Base-by-base conservation (phyloP, 2,888 invertebrate genomes). In the Imbricaverruca yamaguchii region DNA sequence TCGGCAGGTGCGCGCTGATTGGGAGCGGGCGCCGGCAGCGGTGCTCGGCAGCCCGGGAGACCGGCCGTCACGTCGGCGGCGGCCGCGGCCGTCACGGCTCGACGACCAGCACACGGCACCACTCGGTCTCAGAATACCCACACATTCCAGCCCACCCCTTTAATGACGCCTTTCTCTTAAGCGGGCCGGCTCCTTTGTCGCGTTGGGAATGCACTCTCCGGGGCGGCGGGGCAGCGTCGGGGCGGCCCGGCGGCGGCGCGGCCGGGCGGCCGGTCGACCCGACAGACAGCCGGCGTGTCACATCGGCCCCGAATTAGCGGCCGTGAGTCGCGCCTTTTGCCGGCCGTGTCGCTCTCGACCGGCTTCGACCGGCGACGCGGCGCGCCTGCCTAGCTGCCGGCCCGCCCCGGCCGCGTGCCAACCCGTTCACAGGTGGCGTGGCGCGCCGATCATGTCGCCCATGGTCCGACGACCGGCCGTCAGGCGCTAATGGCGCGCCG, bases 101-200 rank as follows among this genome's bases (percentile, higher is more conserved):
- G 39, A 39, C 39, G 39, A 39, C 39, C 39, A 39, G 39, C 39
- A 39, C 39, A 55, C 74, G 55, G 8, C 74, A 55, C 55, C 74
- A 55, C 74, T 55, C 55, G 39, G 55, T 74, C 74, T 55, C 53
- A 74, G 55, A 74, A 74, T 74, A 74, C 74, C 74, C 53, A 18
- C 15, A 53, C 74, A 74, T 74, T 74, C 74, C 74, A 55, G 74
- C 23, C 53, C 74, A 74, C 74, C 74, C 74, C 74, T 74, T 74
- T 74, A 74, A 74, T 74, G 74, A 55, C 53, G 53, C 74, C 74
- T 74, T 74, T 74, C 74, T 74, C 74, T 74, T 74, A 74, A 69
- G 69, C 69, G 69, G 39, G 39, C 15, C 69, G 39, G 61, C 39
- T 39, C 39, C 69, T 39, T 69, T 69, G 69, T 69, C 69, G 69